Conservation (phyloP, 1,140 invertebrate genomes). For the Bathynomus jamesi region DNA sequence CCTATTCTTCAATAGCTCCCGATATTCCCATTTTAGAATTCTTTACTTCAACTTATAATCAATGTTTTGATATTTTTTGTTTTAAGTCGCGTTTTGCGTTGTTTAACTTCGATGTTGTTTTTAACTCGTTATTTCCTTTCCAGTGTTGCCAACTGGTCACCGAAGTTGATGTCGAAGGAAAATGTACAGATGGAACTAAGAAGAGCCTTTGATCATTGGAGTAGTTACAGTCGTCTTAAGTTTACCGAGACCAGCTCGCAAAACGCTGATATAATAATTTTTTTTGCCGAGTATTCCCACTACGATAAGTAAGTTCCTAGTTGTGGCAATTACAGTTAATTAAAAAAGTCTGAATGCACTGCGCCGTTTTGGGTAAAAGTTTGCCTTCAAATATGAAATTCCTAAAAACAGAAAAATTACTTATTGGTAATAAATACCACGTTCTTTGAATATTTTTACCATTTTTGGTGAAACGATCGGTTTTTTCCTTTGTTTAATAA, state of each 20-base stretch:
- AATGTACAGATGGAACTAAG: conserved; percentile 49
- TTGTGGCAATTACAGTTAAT: not conserved
- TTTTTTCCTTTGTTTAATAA: not conserved
- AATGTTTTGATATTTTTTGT: too few relatives aligned
- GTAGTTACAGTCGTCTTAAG: conserved; percentile 51
- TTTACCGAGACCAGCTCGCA: conserved; percentile 46
- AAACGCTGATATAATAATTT: conserved; percentile 57
- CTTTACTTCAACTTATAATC: too few relatives aligned
- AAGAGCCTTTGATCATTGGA: conserved; percentile 55
- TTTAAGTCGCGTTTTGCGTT: too few relatives aligned
- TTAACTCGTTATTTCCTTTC: too few relatives aligned
- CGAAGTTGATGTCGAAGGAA: conserved; percentile 47
- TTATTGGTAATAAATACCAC: not conserved
- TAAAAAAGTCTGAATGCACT: not conserved
- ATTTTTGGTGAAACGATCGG: not conserved
- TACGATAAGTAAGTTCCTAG: conserved; percentile 47
- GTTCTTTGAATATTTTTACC: not conserved
- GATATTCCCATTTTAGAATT: too few relatives aligned
- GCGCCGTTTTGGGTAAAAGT: not conserved
- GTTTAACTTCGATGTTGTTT: too few relatives aligned
- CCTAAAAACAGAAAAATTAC: not conserved
- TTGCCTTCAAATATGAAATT: not conserved
- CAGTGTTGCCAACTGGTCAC: conserved; percentile 58
- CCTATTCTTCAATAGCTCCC: too few relatives aligned
- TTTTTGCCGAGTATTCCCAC: conserved; percentile 54